Conservation (phyloP, 2,888 invertebrate genomes). For the Cyrtodaria siliqua region DNA sequence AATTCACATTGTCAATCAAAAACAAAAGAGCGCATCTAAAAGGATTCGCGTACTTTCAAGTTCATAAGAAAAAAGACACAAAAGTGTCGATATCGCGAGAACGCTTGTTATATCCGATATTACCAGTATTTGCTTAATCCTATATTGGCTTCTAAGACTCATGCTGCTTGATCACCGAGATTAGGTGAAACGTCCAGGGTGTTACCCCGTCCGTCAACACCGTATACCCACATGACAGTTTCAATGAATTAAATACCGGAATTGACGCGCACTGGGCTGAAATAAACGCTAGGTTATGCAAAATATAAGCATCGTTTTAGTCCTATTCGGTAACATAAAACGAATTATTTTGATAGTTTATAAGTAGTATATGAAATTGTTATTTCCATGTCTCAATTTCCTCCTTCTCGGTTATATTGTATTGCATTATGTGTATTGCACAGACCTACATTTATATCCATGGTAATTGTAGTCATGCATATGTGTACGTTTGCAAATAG, state of each 20-base stretch:
- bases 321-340: too few species aligned
- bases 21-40: conserved; percentile 55
- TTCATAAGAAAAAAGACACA: conserved; percentile 47
- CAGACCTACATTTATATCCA: too few species aligned
- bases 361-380: too few species aligned
- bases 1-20: conserved; percentile 67
- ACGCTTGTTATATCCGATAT: conserved; percentile 56
- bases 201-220: conserved; percentile 39
- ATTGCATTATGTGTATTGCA: too few species aligned
- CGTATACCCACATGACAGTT: conserved; percentile 12
- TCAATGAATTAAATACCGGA: conserved; percentile 30
- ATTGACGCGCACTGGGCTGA: too few species aligned
- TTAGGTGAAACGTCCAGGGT: conserved; percentile 34
- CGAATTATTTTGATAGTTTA: too few species aligned
- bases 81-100: conserved; percentile 41
- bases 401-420: too few species aligned
- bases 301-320: too few species aligned
- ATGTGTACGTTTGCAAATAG: too few species aligned
- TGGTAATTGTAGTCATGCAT: too few species aligned
- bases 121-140: conserved; percentile 42
- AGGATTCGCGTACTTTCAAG: conserved; percentile 27
- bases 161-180: conserved; percentile 36
- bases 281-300: too few species aligned
- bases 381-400: too few species aligned
- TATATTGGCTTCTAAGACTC: conserved; percentile 45